Base-by-base conservation (phyloP, 2,888 invertebrate species). In the Trichacis sp. region DNA sequence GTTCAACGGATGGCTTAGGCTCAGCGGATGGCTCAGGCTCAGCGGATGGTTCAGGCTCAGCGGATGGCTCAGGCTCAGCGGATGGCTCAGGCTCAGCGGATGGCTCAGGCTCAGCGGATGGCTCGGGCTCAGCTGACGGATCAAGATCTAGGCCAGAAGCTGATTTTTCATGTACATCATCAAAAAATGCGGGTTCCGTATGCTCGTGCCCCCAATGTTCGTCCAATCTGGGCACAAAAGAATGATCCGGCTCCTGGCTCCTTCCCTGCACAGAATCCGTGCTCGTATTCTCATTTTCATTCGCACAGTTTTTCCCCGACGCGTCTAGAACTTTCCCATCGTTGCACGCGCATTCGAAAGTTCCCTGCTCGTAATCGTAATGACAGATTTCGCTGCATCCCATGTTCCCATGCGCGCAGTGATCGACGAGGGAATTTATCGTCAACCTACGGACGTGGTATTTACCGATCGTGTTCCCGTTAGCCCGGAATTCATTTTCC, bases 341-440 rank as follows among this genome's bases (percentile, higher is more conserved):
- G 8, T 89, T 89, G 78, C 93, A 93, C 1, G 83, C 86, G 78
- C 93, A 94, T 24, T 82, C 83, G 77, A 93, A 93, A 48, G 89
- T 87, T 56, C 90, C 86, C 18, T 85, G 82, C 1, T 77, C 76
- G 74, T 90, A 89, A 79, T 92, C 89, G 75, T 91, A 93, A 52
- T 85, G 84, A 79, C 93, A 94, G 9, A 84, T 86, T 69, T 91
- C 86, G 69, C 91, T 88, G 77, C 93, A 94, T 47, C 87, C 85
- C 58, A 90, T 87, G 63, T 89, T 89, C 65, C 89, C 87, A 55
- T 89, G 87, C 82, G 89, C 88, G 81, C 92, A 94, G 59, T 88
- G 81, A 82, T 92, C 89, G 17, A 89, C 81, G 40, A 92, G 69
- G 9, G 72, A 71, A 33, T 64, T 69, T 1, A 84, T 64, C 14